These are phyloP conservation scores for Hydrotaea cyrtoneurina DNA, from an alignment of 2,888 invertebrate species.

Conservation along the genomic window DNA sequence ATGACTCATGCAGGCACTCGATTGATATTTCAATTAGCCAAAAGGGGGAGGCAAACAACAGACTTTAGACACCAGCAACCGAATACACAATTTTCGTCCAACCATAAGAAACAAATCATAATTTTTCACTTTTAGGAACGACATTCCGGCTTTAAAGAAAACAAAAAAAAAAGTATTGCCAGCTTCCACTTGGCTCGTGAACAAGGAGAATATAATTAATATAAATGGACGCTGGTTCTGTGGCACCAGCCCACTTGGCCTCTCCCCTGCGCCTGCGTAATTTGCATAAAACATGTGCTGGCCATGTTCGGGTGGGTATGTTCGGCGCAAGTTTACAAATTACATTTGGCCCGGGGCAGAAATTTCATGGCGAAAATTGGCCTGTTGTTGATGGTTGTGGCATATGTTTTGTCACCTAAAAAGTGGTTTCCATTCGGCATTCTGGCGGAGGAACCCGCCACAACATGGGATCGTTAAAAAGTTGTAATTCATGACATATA, in stretches of 20 bases:
- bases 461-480: slow-evolving; percentile 15
- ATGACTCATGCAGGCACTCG: slow-evolving; percentile 5
- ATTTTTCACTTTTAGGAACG: slow-evolving; percentile 17
- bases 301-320: not conserved
- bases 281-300: slow-evolving; percentile 60
- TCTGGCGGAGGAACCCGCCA: not conserved
- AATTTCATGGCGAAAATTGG: slow-evolving; percentile 41
- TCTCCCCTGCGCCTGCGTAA: slow-evolving; percentile 35
- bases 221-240: slow-evolving; percentile 53
- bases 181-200: too few species aligned
- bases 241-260: slow-evolving; percentile 13
- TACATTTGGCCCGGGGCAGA: slow-evolving; percentile 32
- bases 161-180: too few species aligned
- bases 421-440: slow-evolving; percentile 48
- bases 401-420: slow-evolving; percentile 68
- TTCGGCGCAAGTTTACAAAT: slow-evolving; percentile 13
- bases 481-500: not conserved
- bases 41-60: slow-evolving; percentile 38
- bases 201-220: slow-evolving; percentile 50
- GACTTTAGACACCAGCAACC: slow-evolving; percentile 36
- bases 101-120: slow-evolving; percentile 17
- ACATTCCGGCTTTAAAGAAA: not conserved
- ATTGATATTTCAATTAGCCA: not conserved
- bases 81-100: not conserved
- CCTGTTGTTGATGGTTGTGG: slow-evolving; percentile 57